Conservation (phyloP, 2,113 vertebrate genomes). For the Vombatus ursinus region DNA sequence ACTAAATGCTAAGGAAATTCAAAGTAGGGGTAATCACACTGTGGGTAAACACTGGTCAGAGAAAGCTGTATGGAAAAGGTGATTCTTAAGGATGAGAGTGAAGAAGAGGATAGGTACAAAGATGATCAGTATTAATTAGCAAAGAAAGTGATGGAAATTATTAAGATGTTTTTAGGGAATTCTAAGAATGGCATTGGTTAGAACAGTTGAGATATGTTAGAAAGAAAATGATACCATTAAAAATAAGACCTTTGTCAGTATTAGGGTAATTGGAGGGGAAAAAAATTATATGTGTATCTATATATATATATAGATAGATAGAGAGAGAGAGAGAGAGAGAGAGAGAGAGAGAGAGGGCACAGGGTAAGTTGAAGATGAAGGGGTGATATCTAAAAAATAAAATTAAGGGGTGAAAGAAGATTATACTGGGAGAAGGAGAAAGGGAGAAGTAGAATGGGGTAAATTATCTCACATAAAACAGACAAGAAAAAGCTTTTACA, state of each 20-base stretch:
- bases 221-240: not conserved
- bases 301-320: too few relatives aligned
- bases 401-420: too few relatives aligned
- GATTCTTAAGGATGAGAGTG: not conserved
- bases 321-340: too few relatives aligned
- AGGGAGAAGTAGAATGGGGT: too few relatives aligned
- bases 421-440: too few relatives aligned
- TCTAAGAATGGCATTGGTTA: not conserved
- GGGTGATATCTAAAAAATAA: too few relatives aligned
- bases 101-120: not conserved
- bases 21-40: slow-evolving; percentile 10
- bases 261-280: too few relatives aligned
- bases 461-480: too few relatives aligned
- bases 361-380: too few relatives aligned
- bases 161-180: not conserved
- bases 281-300: too few relatives aligned
- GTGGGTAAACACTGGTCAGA: not conserved
- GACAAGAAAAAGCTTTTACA: too few relatives aligned
- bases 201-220: not conserved
- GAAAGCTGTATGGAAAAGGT: not conserved
- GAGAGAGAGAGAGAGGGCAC: too few relatives aligned
- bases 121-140: not conserved
- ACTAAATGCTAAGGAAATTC: not conserved
- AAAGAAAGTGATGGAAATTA: not conserved
- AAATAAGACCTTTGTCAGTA: not conserved